Percentiles rank a stretch among this genome's conserved stretches.
These are phyloP conservation scores for Sarcophilus harrisii DNA, from an alignment of 2,797 vertebrate species.

Conservation along the genomic window DNA sequence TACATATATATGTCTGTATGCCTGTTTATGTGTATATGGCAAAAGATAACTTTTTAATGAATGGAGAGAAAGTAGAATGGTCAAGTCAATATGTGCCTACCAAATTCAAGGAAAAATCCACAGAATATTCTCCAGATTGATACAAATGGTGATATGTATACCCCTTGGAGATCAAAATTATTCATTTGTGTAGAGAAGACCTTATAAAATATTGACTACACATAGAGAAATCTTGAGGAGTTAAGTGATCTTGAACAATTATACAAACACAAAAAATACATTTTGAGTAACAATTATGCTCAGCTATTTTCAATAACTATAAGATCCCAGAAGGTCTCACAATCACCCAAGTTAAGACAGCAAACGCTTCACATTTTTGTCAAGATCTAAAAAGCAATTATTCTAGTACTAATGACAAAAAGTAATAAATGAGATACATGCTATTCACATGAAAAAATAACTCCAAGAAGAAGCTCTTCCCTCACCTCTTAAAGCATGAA, in stretches of 20 bases:
- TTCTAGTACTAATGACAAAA: conserved; percentile 55
- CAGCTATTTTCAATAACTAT: conserved; percentile 20
- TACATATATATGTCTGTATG: too few species aligned
- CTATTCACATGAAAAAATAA: conserved; percentile 16
- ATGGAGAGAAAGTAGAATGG: conserved; percentile 45
- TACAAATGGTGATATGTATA: conserved; percentile 37
- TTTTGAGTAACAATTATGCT: conserved; percentile 46
- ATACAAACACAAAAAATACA: neutral
- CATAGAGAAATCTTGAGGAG: conserved; percentile 12
- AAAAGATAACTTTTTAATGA: conserved; percentile 50
- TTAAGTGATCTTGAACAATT: conserved; percentile 39
- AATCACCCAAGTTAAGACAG: conserved; percentile 35
- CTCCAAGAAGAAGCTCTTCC: conserved; percentile 32
- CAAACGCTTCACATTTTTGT: conserved; percentile 20
- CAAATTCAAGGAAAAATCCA: conserved; percentile 51
- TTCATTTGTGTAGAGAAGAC: conserved; percentile 33
- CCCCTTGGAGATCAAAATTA: conserved; percentile 1
- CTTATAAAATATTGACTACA: conserved; percentile 53
- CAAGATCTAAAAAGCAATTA: conserved; percentile 57
- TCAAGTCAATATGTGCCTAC: conserved; percentile 22
- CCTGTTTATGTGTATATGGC: neutral
- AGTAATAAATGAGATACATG: conserved; percentile 57
- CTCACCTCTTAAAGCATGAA: conserved; percentile 57
- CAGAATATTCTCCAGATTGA: neutral
- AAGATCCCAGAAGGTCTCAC: conserved; percentile 40